phyloP scores from a whole-genome alignment of 2,888 invertebrate genomes.

The Drosophila mettleri region DNA sequence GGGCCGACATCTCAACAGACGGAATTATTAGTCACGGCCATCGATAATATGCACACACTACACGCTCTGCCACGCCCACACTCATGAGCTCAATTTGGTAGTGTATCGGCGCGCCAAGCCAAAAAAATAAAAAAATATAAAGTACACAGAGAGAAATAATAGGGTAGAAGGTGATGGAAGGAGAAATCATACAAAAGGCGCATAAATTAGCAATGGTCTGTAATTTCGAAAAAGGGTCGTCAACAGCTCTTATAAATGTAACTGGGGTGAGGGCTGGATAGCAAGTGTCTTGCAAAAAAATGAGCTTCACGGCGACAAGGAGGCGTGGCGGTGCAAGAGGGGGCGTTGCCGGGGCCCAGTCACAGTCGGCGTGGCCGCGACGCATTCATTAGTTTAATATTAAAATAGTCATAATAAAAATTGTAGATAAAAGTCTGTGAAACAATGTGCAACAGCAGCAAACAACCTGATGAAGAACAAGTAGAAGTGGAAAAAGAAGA shows the following conservation, averaged over 20 bases:
- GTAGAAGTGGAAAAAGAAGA: slow-evolving; percentile 13
- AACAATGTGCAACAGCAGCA: slow-evolving; percentile 63
- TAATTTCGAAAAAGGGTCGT: slow-evolving; percentile 75
- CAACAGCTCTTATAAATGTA: slow-evolving; percentile 64
- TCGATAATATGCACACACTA: slow-evolving; percentile 44
- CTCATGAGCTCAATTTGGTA: slow-evolving; percentile 22
- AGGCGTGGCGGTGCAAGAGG: neutral
- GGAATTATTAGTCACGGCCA: slow-evolving; percentile 36
- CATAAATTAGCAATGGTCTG: slow-evolving; percentile 81
- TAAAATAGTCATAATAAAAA: slow-evolving; percentile 80
- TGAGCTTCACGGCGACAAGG: neutral
- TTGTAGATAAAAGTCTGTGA: slow-evolving; percentile 70
- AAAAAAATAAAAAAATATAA: slow-evolving; percentile 1
- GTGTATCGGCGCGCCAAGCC: slow-evolving; percentile 23
- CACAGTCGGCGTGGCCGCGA: slow-evolving; percentile 71
- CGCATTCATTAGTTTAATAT: slow-evolving; percentile 79
- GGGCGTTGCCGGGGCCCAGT: slow-evolving; percentile 27
- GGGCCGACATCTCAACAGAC: neutral
- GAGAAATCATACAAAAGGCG: slow-evolving; percentile 72
- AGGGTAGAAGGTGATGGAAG: slow-evolving; percentile 13
- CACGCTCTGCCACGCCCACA: slow-evolving; percentile 62
- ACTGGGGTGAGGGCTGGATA: slow-evolving; percentile 35
- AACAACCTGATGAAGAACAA: slow-evolving; percentile 18
- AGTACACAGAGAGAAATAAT: slow-evolving; percentile 8
- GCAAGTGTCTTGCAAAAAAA: slow-evolving; percentile 28